Percentiles rank a stretch among this genome's conserved stretches.
phyloP scores from a whole-genome alignment of 1,140 invertebrate species.

The Cotesia chilonis region DNA sequence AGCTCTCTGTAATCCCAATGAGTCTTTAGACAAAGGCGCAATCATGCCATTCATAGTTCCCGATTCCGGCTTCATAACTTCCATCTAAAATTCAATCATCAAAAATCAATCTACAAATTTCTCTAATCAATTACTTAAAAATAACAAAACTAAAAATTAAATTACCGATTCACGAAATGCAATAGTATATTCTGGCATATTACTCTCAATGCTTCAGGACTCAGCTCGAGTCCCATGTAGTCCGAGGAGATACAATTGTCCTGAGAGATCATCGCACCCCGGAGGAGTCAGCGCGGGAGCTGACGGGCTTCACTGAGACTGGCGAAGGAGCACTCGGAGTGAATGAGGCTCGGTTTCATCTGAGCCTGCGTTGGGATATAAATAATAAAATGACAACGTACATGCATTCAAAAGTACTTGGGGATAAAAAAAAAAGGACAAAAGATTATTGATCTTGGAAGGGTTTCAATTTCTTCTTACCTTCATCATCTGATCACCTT shows the following conservation, averaged over 20 bases:
- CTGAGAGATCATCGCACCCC: constrained; percentile 37
- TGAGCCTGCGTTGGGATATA: constrained; percentile 49
- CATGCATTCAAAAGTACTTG: too few species aligned
- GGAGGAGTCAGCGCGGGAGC: constrained; percentile 47
- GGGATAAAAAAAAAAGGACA: background rate
- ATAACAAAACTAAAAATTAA: constrained; percentile 20
- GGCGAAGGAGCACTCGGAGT: constrained; percentile 36
- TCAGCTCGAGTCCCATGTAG: constrained; percentile 88
- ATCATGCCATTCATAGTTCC: constrained; percentile 67
- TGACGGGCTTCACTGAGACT: constrained; percentile 43
- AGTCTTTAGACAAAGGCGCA: constrained; percentile 81
- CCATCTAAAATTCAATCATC: constrained; percentile 46
- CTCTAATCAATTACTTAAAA: constrained; percentile 27
- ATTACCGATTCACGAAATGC: constrained; percentile 60
- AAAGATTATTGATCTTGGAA: constrained; percentile 19
- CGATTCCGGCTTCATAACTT: constrained; percentile 38
- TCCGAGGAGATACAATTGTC: constrained; percentile 81
- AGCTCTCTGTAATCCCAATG: constrained; percentile 76
- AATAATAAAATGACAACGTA: constrained; percentile 33
- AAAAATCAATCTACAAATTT: background rate
- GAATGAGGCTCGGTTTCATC: constrained; percentile 50
- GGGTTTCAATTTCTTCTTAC: constrained; percentile 65
- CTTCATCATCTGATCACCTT: constrained; percentile 84
- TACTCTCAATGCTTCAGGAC: constrained; percentile 73
- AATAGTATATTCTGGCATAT: constrained; percentile 76